Percentiles rank a stretch among this genome's conserved stretches.
phyloP scores from a whole-genome alignment of 2,113 vertebrate genomes.

The Charina bottae region DNA sequence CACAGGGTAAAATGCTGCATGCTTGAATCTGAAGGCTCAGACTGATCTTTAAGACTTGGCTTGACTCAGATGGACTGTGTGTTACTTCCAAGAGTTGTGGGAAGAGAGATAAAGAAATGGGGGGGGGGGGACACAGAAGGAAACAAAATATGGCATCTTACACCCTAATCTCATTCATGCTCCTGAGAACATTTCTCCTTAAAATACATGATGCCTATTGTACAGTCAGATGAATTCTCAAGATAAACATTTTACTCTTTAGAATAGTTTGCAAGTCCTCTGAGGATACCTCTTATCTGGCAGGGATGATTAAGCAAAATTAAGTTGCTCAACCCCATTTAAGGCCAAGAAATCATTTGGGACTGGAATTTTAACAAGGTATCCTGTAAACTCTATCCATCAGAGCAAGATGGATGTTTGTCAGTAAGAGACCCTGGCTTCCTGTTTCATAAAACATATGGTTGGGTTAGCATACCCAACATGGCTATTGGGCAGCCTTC shows the following conservation, averaged over 20 bases:
- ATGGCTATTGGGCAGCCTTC: not conserved
- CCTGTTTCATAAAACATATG: not conserved
- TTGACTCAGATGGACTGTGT: slow-evolving; percentile 43
- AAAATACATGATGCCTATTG: slow-evolving; percentile 34
- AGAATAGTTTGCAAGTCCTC: slow-evolving; percentile 60
- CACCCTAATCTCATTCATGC: slow-evolving; percentile 54
- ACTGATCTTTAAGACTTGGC: not conserved
- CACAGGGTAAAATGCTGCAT: slow-evolving; percentile 27
- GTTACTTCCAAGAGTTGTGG: slow-evolving; percentile 51
- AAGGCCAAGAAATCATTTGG: slow-evolving; percentile 55
- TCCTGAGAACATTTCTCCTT: slow-evolving; percentile 63
- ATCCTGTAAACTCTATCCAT: rapidly evolving
- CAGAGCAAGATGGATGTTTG: not conserved
- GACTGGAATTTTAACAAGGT: slow-evolving; percentile 58
- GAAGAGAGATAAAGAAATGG: not conserved
- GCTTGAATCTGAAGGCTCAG: slow-evolving; percentile 7
- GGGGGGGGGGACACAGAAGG: slow-evolving; percentile 44
- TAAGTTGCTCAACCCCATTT: slow-evolving; percentile 48
- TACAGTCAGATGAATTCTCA: slow-evolving; percentile 58
- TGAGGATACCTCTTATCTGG: slow-evolving; percentile 56
- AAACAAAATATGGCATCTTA: slow-evolving; percentile 65
- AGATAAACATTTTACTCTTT: slow-evolving; percentile 59
- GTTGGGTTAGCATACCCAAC: not conserved
- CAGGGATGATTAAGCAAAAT: slow-evolving; percentile 49
- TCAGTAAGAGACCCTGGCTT: not conserved